Base-by-base conservation (phyloP, 1,140 invertebrate species). In the Trichonephila inaurata region DNA sequence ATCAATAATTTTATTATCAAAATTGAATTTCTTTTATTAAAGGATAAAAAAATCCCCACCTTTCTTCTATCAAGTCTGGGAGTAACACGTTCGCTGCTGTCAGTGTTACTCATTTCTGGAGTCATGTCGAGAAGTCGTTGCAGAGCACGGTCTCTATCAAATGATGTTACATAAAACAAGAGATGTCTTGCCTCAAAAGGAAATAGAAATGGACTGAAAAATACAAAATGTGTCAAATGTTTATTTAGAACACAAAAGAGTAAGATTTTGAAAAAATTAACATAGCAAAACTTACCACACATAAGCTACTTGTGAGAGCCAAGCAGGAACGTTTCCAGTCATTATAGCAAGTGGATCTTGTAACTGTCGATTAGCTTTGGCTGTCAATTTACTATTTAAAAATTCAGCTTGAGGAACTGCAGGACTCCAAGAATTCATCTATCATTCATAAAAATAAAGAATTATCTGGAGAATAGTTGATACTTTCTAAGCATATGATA, bases 311-410 rank as follows among this genome's bases (percentile, higher is more conserved):
- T 99, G 98, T 95, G 98, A 98, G 60, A 99, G 96, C 99, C 99
- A 99, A 61, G 97, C 97, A 0, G 99, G 99, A 86, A 99, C 96
- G 96, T 99, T 99, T 94, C 99, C 99, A 12, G 99, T 99, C 98
- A 99, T 99, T 87, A 99, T 99, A 0, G 99, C 98, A 64, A 99
- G 96, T 18, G 99, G 99, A 96, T 99, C 99, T 96, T 99, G 99
- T 18, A 99, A 96, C 96, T 99, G 99, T 85, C 99, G 96, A 96
- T 98, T 99, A 0, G 98, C 98, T 96, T 99, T 99, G 28, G 98
- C 98, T 21, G 98, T 98, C 94, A 97, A 95, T 96, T 99, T 98
- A 95, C 96, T 97, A 95, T 98, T 98, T 12, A 97, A 96, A 95
- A 98, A 98, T 90, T 97, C 97, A 91, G 95, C 94, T 44, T 95